These are phyloP conservation scores for Acrocephalus scirpaceus DNA, from an alignment of 2,797 vertebrate genomes.

Conservation along the genomic window DNA sequence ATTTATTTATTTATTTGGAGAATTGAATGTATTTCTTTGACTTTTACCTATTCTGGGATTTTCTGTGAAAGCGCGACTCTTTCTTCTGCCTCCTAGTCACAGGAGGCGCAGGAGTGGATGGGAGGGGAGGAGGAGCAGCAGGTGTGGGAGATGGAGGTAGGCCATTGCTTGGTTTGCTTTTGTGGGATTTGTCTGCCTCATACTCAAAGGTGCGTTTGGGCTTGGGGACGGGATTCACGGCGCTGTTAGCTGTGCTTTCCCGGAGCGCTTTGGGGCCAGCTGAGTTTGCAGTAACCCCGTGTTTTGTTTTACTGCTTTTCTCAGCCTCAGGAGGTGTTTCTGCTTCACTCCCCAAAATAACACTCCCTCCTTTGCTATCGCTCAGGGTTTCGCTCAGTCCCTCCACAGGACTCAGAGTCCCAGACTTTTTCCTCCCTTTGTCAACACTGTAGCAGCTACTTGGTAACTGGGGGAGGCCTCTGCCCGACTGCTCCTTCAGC, in stretches of 20 bases:
- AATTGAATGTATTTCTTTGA: neutral
- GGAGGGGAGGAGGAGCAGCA: slow-evolving; percentile 90
- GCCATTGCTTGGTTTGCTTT: slow-evolving; percentile 86
- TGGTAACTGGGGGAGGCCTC: slow-evolving; percentile 88
- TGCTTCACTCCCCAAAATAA: slow-evolving; percentile 82
- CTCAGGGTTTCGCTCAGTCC: slow-evolving; percentile 78
- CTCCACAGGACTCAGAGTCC: slow-evolving; percentile 79
- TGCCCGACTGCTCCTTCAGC: slow-evolving; percentile 91
- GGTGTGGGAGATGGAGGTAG: slow-evolving; percentile 84
- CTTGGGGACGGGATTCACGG: slow-evolving; percentile 95
- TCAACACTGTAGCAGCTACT: slow-evolving; percentile 94
- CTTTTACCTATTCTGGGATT: slow-evolving; percentile 88
- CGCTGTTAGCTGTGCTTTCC: slow-evolving; percentile 75
- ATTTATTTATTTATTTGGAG: neutral
- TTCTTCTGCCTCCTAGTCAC: slow-evolving; percentile 83
- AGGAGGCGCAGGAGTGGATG: slow-evolving; percentile 89
- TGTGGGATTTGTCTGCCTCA: slow-evolving; percentile 90
- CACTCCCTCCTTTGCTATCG: slow-evolving; percentile 82
- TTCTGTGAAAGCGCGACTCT: slow-evolving; percentile 80
- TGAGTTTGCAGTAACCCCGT: slow-evolving; percentile 78
- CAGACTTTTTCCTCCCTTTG: slow-evolving; percentile 85
- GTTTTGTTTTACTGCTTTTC: slow-evolving; percentile 82
- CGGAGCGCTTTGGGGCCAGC: slow-evolving; percentile 74
- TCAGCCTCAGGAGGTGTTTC: slow-evolving; percentile 81
- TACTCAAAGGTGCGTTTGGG: slow-evolving; percentile 99